These are phyloP conservation scores for Drosophila truncata DNA, from an alignment of 1,140 invertebrate genomes.

Conservation along the genomic window DNA sequence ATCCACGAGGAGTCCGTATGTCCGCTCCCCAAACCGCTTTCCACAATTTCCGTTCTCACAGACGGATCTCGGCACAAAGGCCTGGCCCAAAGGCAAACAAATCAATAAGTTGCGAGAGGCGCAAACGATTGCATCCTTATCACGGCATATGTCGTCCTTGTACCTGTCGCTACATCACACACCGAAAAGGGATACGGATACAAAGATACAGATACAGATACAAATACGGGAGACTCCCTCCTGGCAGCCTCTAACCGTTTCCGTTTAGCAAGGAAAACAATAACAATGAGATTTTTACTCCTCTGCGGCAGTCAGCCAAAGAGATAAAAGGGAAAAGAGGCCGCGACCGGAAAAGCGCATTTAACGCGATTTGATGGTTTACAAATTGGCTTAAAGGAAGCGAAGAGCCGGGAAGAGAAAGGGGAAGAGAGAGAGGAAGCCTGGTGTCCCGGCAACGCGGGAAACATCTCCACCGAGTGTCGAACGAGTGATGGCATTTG, in stretches of 20 bases:
- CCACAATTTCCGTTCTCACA: slow-evolving; percentile 74
- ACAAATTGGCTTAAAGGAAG: slow-evolving; percentile 80
- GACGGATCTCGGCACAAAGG: slow-evolving; percentile 44
- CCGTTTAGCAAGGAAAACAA: slow-evolving; percentile 80
- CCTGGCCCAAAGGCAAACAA: slow-evolving; percentile 74
- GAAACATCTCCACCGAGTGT: slow-evolving; percentile 33
- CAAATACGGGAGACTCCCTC: slow-evolving; percentile 15
- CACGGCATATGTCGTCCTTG: slow-evolving; percentile 56
- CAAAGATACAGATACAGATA: slow-evolving; percentile 5
- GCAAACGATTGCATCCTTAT: slow-evolving; percentile 61
- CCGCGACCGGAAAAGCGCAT: slow-evolving; percentile 80
- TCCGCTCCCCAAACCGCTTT: slow-evolving; percentile 31
- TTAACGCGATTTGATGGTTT: slow-evolving; percentile 84
- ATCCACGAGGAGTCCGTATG: slow-evolving; percentile 9
- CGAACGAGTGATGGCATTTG: slow-evolving; percentile 69
- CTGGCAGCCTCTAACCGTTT: slow-evolving; percentile 67
- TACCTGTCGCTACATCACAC: slow-evolving; percentile 61
- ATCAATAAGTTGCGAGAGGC: slow-evolving; percentile 67
- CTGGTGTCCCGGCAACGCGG: slow-evolving; percentile 19
- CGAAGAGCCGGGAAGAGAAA: slow-evolving; percentile 47
- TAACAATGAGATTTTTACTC: slow-evolving; percentile 71
- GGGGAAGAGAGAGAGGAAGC: slow-evolving; percentile 10
- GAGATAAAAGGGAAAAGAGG: slow-evolving; percentile 45
- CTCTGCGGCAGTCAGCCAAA: slow-evolving; percentile 24
- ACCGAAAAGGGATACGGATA: slow-evolving; percentile 40